Evolutionary conservation across 2,113 vertebrate genomes (phyloP).

Genomic region (Corythaeola cristata): DNA sequence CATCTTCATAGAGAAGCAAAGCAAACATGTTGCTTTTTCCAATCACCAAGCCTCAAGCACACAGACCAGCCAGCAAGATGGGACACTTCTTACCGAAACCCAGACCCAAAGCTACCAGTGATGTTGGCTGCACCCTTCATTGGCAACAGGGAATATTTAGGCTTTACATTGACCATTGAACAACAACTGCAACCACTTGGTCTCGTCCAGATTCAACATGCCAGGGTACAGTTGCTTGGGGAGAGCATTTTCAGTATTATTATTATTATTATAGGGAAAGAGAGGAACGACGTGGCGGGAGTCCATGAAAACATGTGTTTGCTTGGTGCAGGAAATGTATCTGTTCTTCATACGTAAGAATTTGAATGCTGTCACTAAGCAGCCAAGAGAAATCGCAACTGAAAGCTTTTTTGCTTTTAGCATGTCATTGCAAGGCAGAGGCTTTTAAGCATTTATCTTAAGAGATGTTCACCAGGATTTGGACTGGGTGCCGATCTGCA

Average conservation of each 20-base stretch:
- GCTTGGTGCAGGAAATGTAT: background rate
- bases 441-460: background rate
- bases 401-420: background rate
- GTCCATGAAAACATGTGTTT: background rate
- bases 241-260: background rate
- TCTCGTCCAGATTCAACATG: background rate
- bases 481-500: fast-evolving
- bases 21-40: background rate
- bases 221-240: fast-evolving
- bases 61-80: background rate
- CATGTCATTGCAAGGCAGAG: background rate
- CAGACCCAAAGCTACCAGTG: background rate
- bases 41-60: fast-evolving
- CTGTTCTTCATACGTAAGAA: background rate
- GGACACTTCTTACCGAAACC: background rate
- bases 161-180: background rate
- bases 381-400: background rate
- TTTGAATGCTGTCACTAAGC: background rate
- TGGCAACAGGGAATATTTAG: background rate
- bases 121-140: fast-evolving
- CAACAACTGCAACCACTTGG: background rate
- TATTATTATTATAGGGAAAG: background rate
- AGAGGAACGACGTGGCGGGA: background rate
- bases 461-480: background rate
- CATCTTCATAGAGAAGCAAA: background rate